These are phyloP conservation scores for Scaptomyza cyrtandrae DNA, from an alignment of 2,888 invertebrate genomes.

Conservation along the genomic window DNA sequence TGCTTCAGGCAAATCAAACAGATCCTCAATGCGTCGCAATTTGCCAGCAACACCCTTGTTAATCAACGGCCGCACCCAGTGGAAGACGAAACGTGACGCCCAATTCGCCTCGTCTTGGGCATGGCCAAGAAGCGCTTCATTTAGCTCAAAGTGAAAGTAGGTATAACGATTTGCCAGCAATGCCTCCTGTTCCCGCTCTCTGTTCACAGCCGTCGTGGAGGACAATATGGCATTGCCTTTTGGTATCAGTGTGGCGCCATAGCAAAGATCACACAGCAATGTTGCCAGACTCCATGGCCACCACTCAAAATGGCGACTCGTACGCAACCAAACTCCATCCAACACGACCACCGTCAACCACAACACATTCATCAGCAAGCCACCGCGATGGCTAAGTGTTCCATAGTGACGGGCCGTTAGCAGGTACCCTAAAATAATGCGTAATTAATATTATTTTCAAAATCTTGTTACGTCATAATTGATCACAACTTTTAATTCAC, in stretches of 20 bases:
- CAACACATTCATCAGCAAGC: slow-evolving; percentile 88
- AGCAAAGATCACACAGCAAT: slow-evolving; percentile 88
- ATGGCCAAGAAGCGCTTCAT: slow-evolving; percentile 90
- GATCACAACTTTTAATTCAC: background rate
- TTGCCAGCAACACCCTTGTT: slow-evolving; percentile 91
- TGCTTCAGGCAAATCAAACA: slow-evolving; percentile 90
- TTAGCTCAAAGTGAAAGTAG: slow-evolving; percentile 88
- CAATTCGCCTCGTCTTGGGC: slow-evolving; percentile 91
- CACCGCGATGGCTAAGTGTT: slow-evolving; percentile 90
- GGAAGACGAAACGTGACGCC: slow-evolving; percentile 91
- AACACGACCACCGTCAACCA: slow-evolving; percentile 89
- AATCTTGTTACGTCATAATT: background rate
- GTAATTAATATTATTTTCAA: too few species aligned
- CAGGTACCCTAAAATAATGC: slow-evolving; percentile 83
- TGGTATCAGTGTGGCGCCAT: slow-evolving; percentile 90
- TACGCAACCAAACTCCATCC: slow-evolving; percentile 89
- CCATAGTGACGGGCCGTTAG: slow-evolving; percentile 88
- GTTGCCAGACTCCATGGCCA: slow-evolving; percentile 88
- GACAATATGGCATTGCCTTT: slow-evolving; percentile 84
- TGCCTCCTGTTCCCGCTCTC: slow-evolving; percentile 86
- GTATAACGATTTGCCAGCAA: slow-evolving; percentile 87
- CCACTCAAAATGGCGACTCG: slow-evolving; percentile 86
- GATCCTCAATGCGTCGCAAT: slow-evolving; percentile 90
- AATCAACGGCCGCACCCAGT: slow-evolving; percentile 95
- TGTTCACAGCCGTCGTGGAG: background rate